phyloP scores from a whole-genome alignment of 2,113 vertebrate species.

The Patagioenas fasciata region DNA sequence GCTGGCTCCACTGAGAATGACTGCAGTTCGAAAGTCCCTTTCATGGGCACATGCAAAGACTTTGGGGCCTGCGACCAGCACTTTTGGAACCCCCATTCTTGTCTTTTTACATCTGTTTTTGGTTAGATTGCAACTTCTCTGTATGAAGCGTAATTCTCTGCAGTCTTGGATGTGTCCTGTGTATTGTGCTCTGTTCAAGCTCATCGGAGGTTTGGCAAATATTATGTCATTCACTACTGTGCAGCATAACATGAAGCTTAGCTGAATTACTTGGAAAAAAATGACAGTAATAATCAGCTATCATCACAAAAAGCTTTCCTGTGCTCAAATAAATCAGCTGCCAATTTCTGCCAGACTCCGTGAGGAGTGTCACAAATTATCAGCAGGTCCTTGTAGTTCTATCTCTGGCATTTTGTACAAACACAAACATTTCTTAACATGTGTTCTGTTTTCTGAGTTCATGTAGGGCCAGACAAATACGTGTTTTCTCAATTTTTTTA shows the following conservation, averaged over 20 bases:
- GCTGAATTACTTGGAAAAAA: conserved; percentile 22
- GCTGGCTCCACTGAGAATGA: not conserved
- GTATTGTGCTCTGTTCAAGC: not conserved
- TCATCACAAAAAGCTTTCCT: not conserved
- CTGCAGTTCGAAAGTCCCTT: not conserved
- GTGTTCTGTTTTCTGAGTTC: not conserved
- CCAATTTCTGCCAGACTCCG: not conserved
- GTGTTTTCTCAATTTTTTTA: not conserved
- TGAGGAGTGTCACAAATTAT: not conserved
- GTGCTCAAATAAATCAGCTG: conserved; percentile 13
- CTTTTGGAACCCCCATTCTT: not conserved
- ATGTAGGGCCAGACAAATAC: not conserved
- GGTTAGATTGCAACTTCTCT: not conserved
- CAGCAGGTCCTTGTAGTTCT: not conserved
- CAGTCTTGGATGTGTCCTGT: not conserved
- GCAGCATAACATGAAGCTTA: conserved; percentile 3
- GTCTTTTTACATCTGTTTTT: not conserved
- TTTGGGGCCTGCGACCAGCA: not conserved
- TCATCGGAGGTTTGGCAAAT: not conserved
- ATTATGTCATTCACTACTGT: not conserved
- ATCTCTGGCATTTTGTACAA: not conserved
- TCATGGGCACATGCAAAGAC: rapidly evolving
- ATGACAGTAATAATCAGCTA: conserved; percentile 9
- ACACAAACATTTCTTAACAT: not conserved
- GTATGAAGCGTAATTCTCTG: not conserved